phyloP scores from a whole-genome alignment of 2,888 invertebrate genomes.

The Ophioninae sp. region DNA sequence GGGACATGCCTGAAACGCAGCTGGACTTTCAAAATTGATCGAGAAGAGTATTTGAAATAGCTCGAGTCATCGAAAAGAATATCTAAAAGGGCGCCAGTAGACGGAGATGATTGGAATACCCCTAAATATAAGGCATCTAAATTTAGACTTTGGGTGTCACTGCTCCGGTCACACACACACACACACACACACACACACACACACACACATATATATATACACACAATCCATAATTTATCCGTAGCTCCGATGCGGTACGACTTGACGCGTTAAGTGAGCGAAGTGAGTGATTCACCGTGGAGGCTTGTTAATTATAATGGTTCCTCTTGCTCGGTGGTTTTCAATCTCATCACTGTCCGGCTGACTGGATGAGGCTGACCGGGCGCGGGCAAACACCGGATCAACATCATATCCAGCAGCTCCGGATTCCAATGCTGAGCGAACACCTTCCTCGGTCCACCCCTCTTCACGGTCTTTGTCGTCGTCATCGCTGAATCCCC shows the following conservation, averaged over 20 bases:
- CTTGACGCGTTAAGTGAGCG: slow-evolving; percentile 53
- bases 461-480: slow-evolving; percentile 55
- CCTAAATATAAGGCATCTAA: too few relatives aligned
- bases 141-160: too few relatives aligned
- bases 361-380: slow-evolving; percentile 17
- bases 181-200: not conserved
- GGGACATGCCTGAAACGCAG: too few relatives aligned
- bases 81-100: too few relatives aligned
- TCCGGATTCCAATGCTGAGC: slow-evolving; percentile 33
- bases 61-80: too few relatives aligned
- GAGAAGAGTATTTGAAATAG: too few relatives aligned
- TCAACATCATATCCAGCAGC: slow-evolving; percentile 2
- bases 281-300: slow-evolving; percentile 52
- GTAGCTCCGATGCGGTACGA: slow-evolving; percentile 29
- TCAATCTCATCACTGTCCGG: slow-evolving; percentile 61
- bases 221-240: slow-evolving; percentile 34
- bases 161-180: too few relatives aligned
- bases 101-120: too few relatives aligned
- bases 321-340: slow-evolving; percentile 52
- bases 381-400: not conserved
- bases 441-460: slow-evolving; percentile 50
- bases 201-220: not conserved
- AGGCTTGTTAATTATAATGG: slow-evolving; percentile 59
- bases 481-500: slow-evolving; percentile 36
- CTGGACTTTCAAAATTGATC: too few relatives aligned